Conservation (phyloP, 1,140 invertebrate species). For the Aphelenchoides fujianensis region DNA sequence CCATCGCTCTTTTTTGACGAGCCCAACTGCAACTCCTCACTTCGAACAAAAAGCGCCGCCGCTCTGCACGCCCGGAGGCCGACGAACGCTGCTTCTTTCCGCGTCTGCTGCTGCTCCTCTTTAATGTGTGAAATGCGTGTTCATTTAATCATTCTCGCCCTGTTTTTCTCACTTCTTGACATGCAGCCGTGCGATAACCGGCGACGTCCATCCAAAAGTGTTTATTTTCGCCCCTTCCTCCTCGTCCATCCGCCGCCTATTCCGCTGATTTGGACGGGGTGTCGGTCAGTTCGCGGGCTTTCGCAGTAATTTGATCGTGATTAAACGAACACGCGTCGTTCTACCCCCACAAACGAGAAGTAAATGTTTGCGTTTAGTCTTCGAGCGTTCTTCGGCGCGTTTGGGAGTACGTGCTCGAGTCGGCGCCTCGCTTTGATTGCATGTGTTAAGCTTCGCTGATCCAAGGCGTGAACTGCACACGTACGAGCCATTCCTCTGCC, state of each 20-base stretch:
- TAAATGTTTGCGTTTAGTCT: too few relatives aligned
- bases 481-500: too few relatives aligned
- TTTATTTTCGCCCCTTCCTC: background rate
- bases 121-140: background rate
- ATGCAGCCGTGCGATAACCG: background rate
- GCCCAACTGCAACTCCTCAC: too few relatives aligned
- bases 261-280: background rate
- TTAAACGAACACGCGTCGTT: too few relatives aligned
- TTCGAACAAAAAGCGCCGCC: background rate
- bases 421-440: too few relatives aligned
- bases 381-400: too few relatives aligned
- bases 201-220: background rate
- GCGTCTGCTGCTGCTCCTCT: too few relatives aligned
- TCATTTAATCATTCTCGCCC: slow-evolving; percentile 5
- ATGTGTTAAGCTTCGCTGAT: too few relatives aligned
- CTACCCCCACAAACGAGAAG: too few relatives aligned
- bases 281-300: background rate
- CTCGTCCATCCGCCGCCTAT: background rate
- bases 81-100: background rate
- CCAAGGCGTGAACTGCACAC: too few relatives aligned
- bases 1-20: background rate
- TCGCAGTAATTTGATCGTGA: too few relatives aligned
- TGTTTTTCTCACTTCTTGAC: slow-evolving; percentile 5
- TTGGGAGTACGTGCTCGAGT: too few relatives aligned
- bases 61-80: background rate